Percentiles rank a stretch among this genome's conserved stretches.
Conservation (phyloP, 53 echinoderm and acorn worm species). For the Holothuria leucospilota region DNA sequence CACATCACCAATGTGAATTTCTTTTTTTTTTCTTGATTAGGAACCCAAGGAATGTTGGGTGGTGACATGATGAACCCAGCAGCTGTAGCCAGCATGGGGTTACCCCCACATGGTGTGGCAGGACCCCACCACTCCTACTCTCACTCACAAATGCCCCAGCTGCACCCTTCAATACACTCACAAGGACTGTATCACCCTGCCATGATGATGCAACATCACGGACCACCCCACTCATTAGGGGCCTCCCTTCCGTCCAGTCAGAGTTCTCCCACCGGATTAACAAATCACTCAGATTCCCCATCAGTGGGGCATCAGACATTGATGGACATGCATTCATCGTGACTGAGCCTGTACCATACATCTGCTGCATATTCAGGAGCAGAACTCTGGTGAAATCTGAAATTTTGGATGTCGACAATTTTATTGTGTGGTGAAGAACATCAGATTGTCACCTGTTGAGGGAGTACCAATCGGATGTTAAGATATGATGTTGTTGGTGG, state of each 20-base stretch:
- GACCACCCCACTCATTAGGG: conserved; percentile 50
- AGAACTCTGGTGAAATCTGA: conserved; percentile 31
- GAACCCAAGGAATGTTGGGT: conserved; percentile 53
- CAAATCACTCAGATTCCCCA: conserved; percentile 51
- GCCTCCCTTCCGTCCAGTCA: conserved; percentile 57
- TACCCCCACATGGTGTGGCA: conserved; percentile 45
- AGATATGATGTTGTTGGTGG: too few relatives aligned
- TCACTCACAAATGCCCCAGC: conserved; percentile 75
- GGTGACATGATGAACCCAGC: conserved; percentile 60
- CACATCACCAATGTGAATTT: neutral
- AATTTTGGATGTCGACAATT: conserved; percentile 23
- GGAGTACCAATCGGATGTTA: too few relatives aligned
- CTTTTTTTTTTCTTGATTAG: neutral
- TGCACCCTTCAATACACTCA: conserved; percentile 79
- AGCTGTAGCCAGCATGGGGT: conserved; percentile 51
- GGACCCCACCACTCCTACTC: conserved; percentile 57
- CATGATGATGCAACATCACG: conserved; percentile 54
- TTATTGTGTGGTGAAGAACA: too few relatives aligned
- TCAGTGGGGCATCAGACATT: conserved; percentile 48
- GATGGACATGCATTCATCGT: conserved; percentile 50
- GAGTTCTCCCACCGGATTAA: conserved; percentile 48
- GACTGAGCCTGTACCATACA: conserved; percentile 1
- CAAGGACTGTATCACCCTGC: conserved; percentile 59
- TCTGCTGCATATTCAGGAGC: conserved; percentile 5
- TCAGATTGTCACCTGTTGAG: too few relatives aligned